These are phyloP conservation scores for Odontomachus brunneus DNA, from an alignment of 1,140 invertebrate genomes.

Conservation along the genomic window DNA sequence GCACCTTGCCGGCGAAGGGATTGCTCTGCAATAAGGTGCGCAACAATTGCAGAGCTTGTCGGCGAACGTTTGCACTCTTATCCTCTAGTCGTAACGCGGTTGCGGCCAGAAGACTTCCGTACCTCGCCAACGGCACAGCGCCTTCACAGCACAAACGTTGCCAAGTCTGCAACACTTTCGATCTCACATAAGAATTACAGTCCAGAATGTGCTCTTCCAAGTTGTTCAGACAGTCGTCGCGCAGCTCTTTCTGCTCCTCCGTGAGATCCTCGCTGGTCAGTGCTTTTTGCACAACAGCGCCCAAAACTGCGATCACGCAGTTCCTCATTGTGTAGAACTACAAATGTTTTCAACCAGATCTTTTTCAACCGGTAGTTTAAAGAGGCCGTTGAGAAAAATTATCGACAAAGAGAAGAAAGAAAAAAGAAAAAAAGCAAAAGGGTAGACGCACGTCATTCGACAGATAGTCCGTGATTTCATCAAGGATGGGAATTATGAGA, in stretches of 20 bases:
- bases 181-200: constrained; percentile 92
- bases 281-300: constrained; percentile 89
- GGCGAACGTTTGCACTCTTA: constrained; percentile 91
- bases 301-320: constrained; percentile 92
- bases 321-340: constrained; percentile 92
- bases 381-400: constrained; percentile 16
- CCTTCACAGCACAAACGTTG: constrained; percentile 89
- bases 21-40: constrained; percentile 91
- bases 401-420: neutral
- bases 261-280: constrained; percentile 90
- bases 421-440: constrained; percentile 79
- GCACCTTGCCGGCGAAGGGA: constrained; percentile 90
- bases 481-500: constrained; percentile 88
- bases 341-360: constrained; percentile 55
- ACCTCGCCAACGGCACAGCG: constrained; percentile 89
- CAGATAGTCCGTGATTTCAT: constrained; percentile 86
- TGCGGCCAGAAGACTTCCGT: constrained; percentile 88
- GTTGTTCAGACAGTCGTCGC: constrained; percentile 90
- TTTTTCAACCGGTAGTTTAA: neutral
- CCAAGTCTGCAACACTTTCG: constrained; percentile 93
- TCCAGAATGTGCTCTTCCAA: constrained; percentile 94
- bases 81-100: constrained; percentile 90
- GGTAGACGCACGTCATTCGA: constrained; percentile 86
- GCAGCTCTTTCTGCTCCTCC: constrained; percentile 87
- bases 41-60: constrained; percentile 91